Evolutionary conservation across 2,888 invertebrate species (phyloP), one percentile per base, ranked within the genome.

Genomic region (Thyatira batis): DNA sequence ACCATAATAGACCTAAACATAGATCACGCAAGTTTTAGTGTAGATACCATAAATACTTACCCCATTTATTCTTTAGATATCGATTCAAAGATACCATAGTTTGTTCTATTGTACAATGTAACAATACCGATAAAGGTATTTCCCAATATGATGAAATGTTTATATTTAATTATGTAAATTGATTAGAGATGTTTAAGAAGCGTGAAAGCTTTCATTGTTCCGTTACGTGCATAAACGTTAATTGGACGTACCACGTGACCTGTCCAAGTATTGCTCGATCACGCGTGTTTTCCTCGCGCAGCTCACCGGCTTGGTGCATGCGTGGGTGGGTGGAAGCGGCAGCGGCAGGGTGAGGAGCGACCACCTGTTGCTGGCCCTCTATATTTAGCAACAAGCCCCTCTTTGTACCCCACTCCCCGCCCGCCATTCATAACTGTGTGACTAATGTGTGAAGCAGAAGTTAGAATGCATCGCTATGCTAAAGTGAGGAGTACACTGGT

Each of bases 311-410:
- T 44, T 50, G 51, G 43, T 45, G 65, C 67, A 69, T 71, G 67
- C 71, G 72, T 79, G 80, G 76, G 80, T 55, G 68, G 67, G 75
- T 78, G 73, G 75, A 73, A 75, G 39, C 39, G 39, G 39, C 39
- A 39, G 5, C 8, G 39, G 39, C 39, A 39, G 80, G 81, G 78
- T 78, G 76, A 69, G 73, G 65, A 65, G 60, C 66, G 76, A 78
- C 87, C 90, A 91, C 90, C 90, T 91, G 90, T 90, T 91, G 73
- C 76, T 73, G 72, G 67, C 68, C 60, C 61, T 76, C 88, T 90
- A 90, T 88, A 82, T 90, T 81, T 91, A 90, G 87, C 74, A 45
- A 58, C 57, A 57, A 60, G 63, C 66, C 73, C 67, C 71, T 57
- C 67, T 52, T 61, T 58, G 59, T 69, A 30, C 61, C 52, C 71